Evolutionary conservation across 1,140 invertebrate genomes (phyloP).

Genomic region (Ceratina japonica): DNA sequence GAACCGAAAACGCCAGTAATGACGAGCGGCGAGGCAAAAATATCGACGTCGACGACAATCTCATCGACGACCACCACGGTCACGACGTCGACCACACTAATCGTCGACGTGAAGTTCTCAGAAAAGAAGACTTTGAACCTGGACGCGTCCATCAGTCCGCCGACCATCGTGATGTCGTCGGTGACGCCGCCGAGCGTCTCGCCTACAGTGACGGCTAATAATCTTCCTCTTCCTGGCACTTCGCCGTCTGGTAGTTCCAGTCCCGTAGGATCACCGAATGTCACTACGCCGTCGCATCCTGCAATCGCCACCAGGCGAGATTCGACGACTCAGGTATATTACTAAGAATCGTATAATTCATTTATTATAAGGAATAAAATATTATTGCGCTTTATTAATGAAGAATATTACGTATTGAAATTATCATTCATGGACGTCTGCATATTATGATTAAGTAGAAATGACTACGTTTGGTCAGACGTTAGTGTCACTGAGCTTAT

Average conservation of each 20-base stretch:
- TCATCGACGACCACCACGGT: slow-evolving; percentile 24
- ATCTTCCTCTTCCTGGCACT: slow-evolving; percentile 74
- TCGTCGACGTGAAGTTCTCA: slow-evolving; percentile 70
- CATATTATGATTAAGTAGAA: neutral
- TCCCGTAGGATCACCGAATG: slow-evolving; percentile 77
- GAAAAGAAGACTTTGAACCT: slow-evolving; percentile 59
- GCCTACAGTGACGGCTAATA: slow-evolving; percentile 79
- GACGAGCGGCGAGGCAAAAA: slow-evolving; percentile 43
- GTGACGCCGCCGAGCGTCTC: slow-evolving; percentile 89
- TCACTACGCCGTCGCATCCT: slow-evolving; percentile 82
- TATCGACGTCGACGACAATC: slow-evolving; percentile 27
- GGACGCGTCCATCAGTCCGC: slow-evolving; percentile 83
- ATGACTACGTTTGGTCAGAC: neutral
- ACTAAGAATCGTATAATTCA: neutral
- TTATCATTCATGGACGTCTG: neutral
- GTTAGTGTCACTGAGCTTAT: neutral
- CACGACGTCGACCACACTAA: slow-evolving; percentile 60
- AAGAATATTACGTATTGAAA: neutral
- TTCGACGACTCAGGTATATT: slow-evolving; percentile 88
- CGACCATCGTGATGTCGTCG: slow-evolving; percentile 89
- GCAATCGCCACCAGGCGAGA: slow-evolving; percentile 85
- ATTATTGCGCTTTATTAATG: too few relatives aligned
- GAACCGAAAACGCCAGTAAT: slow-evolving; percentile 37
- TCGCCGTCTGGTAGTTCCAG: slow-evolving; percentile 75
- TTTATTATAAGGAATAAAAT: too few relatives aligned